A percentile compares a stretch with the other conserved stretches of the same genome.
These are phyloP conservation scores for Theristicus caerulescens DNA, from an alignment of 2,113 vertebrate species.

Conservation along the genomic window DNA sequence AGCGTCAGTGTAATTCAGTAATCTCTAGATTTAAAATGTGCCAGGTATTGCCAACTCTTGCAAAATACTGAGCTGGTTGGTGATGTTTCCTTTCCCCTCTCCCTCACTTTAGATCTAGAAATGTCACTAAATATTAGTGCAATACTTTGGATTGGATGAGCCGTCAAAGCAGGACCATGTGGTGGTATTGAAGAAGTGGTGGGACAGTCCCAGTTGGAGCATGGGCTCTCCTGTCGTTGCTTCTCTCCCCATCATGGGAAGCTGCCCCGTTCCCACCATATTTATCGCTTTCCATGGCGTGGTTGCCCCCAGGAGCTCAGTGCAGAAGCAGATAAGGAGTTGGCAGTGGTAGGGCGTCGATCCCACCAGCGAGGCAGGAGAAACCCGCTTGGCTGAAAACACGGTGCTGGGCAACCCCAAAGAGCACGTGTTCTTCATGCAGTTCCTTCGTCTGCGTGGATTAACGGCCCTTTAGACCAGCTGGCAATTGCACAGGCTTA, in stretches of 20 bases:
- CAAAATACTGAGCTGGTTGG: neutral
- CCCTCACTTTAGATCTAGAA: neutral
- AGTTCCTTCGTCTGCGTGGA: fast-evolving
- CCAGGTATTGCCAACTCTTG: neutral
- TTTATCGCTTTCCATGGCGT: neutral
- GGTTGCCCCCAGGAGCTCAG: neutral
- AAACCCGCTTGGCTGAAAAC: neutral
- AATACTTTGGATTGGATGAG: neutral
- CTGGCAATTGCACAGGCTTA: neutral
- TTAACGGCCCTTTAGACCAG: neutral
- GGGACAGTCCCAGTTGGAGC: neutral
- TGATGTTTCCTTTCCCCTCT: neutral
- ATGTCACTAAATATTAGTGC: neutral
- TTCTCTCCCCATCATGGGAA: neutral
- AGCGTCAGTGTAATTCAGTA: neutral
- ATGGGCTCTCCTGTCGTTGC: neutral
- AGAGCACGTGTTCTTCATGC: neutral
- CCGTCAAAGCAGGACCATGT: neutral
- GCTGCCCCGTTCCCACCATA: neutral
- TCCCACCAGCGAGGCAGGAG: neutral
- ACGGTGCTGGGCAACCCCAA: neutral
- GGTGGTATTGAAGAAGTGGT: neutral
- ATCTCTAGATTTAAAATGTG: neutral
- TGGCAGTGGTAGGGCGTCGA: neutral
- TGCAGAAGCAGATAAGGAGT: neutral